Conservation (phyloP, 23 tunicate species). For the Halocynthia aurantium region DNA sequence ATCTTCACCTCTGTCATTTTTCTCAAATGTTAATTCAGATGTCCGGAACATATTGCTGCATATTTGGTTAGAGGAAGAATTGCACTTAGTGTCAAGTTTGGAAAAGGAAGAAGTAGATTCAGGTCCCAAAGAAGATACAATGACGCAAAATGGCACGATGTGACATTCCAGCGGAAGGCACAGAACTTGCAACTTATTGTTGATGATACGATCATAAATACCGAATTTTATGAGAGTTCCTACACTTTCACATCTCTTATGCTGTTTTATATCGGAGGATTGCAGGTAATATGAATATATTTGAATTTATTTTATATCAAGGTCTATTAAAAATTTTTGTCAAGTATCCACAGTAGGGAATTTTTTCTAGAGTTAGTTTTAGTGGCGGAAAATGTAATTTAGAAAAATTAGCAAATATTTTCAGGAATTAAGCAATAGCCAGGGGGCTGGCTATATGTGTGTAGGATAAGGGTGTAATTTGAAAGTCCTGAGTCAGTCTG, state of each 20-base stretch:
- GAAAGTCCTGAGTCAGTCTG: no score
- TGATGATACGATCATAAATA: conserved; percentile 36
- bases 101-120: conserved; percentile 27
- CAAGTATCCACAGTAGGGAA: no score
- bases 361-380: no score
- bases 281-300: conserved; percentile 51
- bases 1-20: no score
- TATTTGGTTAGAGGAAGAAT: conserved; percentile 63
- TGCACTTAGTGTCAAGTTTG: conserved; percentile 52
- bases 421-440: no score
- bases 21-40: no score
- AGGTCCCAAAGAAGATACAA: conserved; percentile 22
- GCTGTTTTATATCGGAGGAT: conserved; percentile 73
- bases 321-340: no score
- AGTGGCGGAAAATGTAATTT: no score
- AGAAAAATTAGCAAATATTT: no score
- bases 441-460: no score
- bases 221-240: conserved; percentile 24
- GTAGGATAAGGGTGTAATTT: no score
- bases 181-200: conserved; percentile 44
- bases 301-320: not conserved
- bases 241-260: conserved; percentile 37
- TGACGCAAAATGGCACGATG: conserved; percentile 71
- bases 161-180: conserved; percentile 60
- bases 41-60: conserved; percentile 66